Percentiles rank a stretch among this genome's conserved stretches.
These are phyloP conservation scores for Hydrocynus forskahlii DNA, from an alignment of 2,797 vertebrate genomes.

Conservation along the genomic window DNA sequence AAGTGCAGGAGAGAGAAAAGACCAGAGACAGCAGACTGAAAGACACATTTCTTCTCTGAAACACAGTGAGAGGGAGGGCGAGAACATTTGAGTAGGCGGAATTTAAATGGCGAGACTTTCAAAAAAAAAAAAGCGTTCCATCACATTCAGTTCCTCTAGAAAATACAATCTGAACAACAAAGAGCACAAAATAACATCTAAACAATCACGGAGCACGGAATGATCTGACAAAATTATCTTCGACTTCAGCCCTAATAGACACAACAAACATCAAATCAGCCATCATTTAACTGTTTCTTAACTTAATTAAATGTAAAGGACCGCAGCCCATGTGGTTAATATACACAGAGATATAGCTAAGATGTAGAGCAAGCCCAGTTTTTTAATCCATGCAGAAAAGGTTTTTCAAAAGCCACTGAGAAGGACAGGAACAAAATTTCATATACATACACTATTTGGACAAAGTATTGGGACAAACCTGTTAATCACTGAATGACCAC, in stretches of 20 bases:
- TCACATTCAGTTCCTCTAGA: slow-evolving; percentile 48
- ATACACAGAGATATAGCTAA: no score
- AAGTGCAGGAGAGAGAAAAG: slow-evolving; percentile 30
- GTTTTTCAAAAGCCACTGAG: no score
- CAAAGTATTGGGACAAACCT: no score
- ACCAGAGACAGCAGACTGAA: slow-evolving; percentile 54
- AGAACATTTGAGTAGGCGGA: slow-evolving; percentile 63
- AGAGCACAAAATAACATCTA: slow-evolving; percentile 21
- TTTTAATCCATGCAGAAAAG: no score
- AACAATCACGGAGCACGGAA: slow-evolving; percentile 21
- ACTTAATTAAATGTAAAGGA: no score
- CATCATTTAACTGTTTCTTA: no score
- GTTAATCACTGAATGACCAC: no score
- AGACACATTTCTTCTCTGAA: slow-evolving; percentile 52
- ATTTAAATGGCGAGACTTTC: slow-evolving; percentile 62
- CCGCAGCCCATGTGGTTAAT: no score
- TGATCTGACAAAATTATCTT: background rate
- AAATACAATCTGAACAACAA: slow-evolving; percentile 34
- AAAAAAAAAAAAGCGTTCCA: slow-evolving; percentile 30
- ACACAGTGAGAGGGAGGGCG: slow-evolving; percentile 54
- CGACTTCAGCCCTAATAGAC: background rate
- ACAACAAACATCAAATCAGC: background rate
- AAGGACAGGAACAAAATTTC: no score
- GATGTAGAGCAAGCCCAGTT: no score
- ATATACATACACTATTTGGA: no score